A percentile compares a stretch with the other conserved stretches of the same genome.
Evolutionary conservation across 2,113 vertebrate genomes (phyloP).

Genomic region (Nothoprocta pentlandii): DNA sequence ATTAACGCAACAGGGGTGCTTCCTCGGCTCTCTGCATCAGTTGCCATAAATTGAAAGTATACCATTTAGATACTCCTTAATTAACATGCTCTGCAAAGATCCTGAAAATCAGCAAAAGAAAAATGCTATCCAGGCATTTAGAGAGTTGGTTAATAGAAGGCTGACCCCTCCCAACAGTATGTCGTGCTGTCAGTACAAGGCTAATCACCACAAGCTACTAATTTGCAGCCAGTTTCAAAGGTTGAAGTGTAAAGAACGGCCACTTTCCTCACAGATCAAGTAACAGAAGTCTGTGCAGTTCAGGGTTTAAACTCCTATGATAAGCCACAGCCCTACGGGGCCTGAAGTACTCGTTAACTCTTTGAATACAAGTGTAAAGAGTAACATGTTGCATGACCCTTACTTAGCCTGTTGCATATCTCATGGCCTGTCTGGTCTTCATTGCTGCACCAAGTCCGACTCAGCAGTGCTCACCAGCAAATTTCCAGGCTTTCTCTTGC

Average conservation of each 20-base stretch:
- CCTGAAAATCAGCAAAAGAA: not conserved
- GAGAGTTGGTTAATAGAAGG: not conserved
- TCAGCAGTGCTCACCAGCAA: not conserved
- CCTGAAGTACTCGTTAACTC: too few relatives aligned
- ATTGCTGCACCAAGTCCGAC: not conserved
- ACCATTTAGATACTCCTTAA: slow-evolving; percentile 46
- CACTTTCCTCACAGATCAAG: not conserved
- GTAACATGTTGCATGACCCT: not conserved
- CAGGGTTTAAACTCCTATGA: not conserved
- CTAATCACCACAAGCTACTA: not conserved
- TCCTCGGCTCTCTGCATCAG: slow-evolving; percentile 54
- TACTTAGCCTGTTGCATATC: not conserved
- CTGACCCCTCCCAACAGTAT: not conserved
- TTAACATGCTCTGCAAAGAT: slow-evolving; percentile 34
- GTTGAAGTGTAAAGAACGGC: not conserved
- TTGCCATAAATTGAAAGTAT: slow-evolving; percentile 58
- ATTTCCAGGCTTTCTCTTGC: not conserved
- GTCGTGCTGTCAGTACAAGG: not conserved
- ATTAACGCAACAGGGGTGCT: slow-evolving; percentile 30
- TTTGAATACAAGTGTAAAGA: not conserved
- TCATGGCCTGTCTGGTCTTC: not conserved
- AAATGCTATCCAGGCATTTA: not conserved
- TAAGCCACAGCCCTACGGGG: too few relatives aligned
- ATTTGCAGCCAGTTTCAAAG: not conserved
- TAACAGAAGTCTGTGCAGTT: not conserved